Percentiles rank a stretch among this genome's conserved stretches.
phyloP scores from a whole-genome alignment of 2,113 vertebrate species.

The Bubalus kerabau region DNA sequence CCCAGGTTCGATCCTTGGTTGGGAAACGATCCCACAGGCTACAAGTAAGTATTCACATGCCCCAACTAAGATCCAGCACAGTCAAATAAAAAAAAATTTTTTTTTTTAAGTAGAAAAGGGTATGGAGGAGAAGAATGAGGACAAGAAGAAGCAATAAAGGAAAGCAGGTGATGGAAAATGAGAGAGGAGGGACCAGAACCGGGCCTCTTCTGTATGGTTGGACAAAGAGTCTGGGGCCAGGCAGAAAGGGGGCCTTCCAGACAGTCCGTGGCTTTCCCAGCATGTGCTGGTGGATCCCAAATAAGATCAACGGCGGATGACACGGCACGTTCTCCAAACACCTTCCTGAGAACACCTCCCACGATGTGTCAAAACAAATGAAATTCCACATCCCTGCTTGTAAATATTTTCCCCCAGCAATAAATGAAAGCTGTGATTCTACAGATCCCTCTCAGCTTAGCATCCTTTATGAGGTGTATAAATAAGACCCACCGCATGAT shows the following conservation, averaged over 20 bases:
- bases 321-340: not conserved
- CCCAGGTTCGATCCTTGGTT: not conserved
- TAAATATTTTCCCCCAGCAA: conserved; percentile 7
- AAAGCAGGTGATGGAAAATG: not conserved
- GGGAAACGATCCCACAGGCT: not conserved
- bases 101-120: not conserved
- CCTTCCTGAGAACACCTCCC: conserved; percentile 28
- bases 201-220: accelerated
- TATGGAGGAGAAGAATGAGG: not conserved
- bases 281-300: not conserved
- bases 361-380: conserved; percentile 18
- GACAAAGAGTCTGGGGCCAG: not conserved
- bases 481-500: not conserved
- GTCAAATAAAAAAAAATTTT: not conserved
- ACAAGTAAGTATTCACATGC: not conserved
- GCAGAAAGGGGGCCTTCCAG: not conserved
- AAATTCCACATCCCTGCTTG: not conserved
- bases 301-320: not conserved
- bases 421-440: conserved; percentile 30
- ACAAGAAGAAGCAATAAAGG: not conserved
- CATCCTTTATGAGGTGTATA: not conserved
- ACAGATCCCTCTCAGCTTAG: not conserved
- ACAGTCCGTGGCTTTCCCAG: not conserved
- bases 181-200: not conserved
- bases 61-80: not conserved